Evolutionary conservation across 1,140 invertebrate genomes (phyloP).

Genomic region (Ephestia elutella): DNA sequence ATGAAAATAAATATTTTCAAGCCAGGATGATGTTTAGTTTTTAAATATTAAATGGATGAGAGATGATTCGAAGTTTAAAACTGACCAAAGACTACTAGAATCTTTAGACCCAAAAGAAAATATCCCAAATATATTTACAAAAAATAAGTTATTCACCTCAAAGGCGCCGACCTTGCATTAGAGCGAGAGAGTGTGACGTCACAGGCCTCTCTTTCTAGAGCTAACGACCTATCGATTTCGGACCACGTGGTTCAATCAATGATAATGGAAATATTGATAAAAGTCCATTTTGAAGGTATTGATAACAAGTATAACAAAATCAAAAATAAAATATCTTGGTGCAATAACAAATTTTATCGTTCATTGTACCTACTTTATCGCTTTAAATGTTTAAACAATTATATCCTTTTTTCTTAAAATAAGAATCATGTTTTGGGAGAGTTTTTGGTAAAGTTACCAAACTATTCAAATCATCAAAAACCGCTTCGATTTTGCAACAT

Average conservation of each 20-base stretch:
- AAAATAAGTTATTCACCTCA: slow-evolving; percentile 28
- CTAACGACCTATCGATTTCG: slow-evolving; percentile 51
- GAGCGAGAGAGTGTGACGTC: slow-evolving; percentile 41
- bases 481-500: no score
- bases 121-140: slow-evolving; percentile 18
- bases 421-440: no score
- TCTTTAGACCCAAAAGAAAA: neutral
- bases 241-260: slow-evolving; percentile 32
- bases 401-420: no score
- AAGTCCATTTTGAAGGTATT: neutral
- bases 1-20: no score
- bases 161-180: slow-evolving; percentile 46
- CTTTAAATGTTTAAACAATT: no score
- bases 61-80: no score
- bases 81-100: no score
- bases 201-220: slow-evolving; percentile 28
- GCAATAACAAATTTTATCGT: neutral
- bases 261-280: neutral
- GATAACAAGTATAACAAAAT: neutral
- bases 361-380: no score
- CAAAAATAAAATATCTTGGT: neutral
- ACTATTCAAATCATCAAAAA: no score
- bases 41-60: no score
- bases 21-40: no score
- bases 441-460: no score